Base-by-base conservation (phyloP, 2,888 invertebrate species). In the Stenichneumon culpator region DNA sequence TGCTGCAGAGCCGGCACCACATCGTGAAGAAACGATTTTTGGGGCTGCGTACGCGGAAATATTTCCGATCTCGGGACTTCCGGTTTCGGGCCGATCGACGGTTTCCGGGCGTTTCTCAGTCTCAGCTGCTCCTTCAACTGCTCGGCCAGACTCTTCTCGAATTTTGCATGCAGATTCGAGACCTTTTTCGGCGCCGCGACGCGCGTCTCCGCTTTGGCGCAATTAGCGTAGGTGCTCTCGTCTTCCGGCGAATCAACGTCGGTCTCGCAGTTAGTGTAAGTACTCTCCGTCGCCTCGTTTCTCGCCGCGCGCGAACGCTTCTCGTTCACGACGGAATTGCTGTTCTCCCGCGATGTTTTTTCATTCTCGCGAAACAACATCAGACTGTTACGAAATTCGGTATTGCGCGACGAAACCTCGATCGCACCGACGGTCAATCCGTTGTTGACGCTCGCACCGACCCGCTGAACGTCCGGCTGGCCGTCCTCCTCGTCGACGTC, bases 201-300 rank as follows among this genome's bases (percentile, higher is more conserved):
- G 5, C 36, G 44, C 16, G 50, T 88, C 19, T 88, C 89, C 0
- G 86, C 54, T 0, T 73, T 77, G 1, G 87, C 57, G 4, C 86
- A 86, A 82, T 90, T 90, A 22, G 87, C 88, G 63, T 90, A 90
- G 25, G 86, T 86, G 57, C 68, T 80, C 65, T 87, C 88, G 47
- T 85, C 82, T n/a, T 84, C 65, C 28, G 57, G 60, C n/a, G 22
- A n/a, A 9, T 79, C 70, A 22, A 63, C 52, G 1, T 81, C 32
- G 14, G 81, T 74, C 14, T 87, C 89, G 52, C 88, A 92, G 87
- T 93, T 93, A 0, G 90, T 92, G 32, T 93, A 93, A n/a, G 91
- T 91, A 70, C 86, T 90, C 67, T 92, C 90, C 3, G 86, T 82
- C 1, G 87, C 82, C 7, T 86, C 86, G 11, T 86, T 68, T 1